phyloP scores from a whole-genome alignment of 1,140 invertebrate species.

The Octopus sinensis region DNA sequence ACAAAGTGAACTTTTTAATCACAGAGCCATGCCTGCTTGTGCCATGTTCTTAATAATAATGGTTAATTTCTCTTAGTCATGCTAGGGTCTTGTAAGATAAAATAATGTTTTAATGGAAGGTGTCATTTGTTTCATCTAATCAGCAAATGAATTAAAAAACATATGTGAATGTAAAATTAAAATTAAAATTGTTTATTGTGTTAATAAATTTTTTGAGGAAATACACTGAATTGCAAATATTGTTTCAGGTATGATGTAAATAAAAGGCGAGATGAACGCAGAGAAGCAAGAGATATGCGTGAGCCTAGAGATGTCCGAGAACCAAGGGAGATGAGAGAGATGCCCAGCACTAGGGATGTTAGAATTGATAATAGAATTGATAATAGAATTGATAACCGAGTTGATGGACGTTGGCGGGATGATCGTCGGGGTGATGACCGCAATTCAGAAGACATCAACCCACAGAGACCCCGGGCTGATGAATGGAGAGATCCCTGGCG shows the following conservation, averaged over 20 bases:
- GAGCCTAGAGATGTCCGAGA: not conserved
- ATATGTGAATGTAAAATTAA: too few species aligned
- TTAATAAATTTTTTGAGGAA: too few species aligned
- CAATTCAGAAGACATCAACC: constrained; percentile 20
- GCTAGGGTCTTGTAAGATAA: too few species aligned
- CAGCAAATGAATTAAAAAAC: too few species aligned
- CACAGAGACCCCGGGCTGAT: constrained; percentile 59
- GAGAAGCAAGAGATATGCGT: not conserved
- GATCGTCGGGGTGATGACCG: constrained; percentile 22
- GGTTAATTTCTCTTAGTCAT: too few species aligned
- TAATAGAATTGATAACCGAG: constrained; percentile 6
- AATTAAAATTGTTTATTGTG: too few species aligned
- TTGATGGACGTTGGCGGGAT: constrained; percentile 20
- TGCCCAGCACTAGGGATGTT: not conserved
- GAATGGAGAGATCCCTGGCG: constrained; percentile 90
- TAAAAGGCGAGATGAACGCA: not conserved
- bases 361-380: not conserved
- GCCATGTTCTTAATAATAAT: too few species aligned
- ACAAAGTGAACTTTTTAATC: too few species aligned
- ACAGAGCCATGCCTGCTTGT: too few species aligned
- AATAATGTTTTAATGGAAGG: too few species aligned
- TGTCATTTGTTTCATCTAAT: too few species aligned
- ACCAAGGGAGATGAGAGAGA: not conserved
- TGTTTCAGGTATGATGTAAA: not conserved
- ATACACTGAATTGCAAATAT: too few species aligned